These are phyloP conservation scores for Chamaea fasciata DNA, from an alignment of 2,113 vertebrate species.

Conservation along the genomic window DNA sequence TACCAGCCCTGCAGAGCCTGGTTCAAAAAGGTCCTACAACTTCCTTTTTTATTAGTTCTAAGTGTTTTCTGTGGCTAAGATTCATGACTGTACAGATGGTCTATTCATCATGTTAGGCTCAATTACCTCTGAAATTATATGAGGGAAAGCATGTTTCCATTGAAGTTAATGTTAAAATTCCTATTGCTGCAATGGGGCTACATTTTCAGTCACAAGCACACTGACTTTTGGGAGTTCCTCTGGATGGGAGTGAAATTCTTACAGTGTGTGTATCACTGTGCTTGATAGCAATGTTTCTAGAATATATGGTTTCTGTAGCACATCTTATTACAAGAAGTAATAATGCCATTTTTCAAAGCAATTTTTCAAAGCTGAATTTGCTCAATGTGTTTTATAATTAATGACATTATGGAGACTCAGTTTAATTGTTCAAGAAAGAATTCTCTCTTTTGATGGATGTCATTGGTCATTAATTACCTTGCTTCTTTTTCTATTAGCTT, in stretches of 20 bases:
- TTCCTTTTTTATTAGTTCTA: not conserved
- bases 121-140: conserved; percentile 35
- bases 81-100: conserved; percentile 32
- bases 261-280: not conserved
- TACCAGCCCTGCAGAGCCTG: not conserved
- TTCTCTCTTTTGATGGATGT: conserved; percentile 25
- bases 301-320: not conserved
- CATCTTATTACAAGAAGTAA: not conserved
- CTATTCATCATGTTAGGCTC: conserved; percentile 47
- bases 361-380: not conserved
- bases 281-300: not conserved
- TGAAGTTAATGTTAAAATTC: conserved; percentile 13
- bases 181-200: not conserved
- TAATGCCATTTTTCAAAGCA: not conserved
- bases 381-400: conserved; percentile 2
- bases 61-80: conserved; percentile 49
- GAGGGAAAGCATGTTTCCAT: conserved; percentile 14
- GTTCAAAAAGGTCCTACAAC: not conserved
- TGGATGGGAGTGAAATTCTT: not conserved
- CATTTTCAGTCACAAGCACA: not conserved
- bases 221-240: not conserved
- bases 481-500: not conserved
- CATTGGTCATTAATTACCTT: conserved; percentile 5
- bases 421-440: conserved; percentile 28
- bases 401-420: not conserved